Evolutionary conservation across 2,888 invertebrate genomes (phyloP), one percentile per base, ranked within the genome.

Genomic region (Herminia tarsipennalis): DNA sequence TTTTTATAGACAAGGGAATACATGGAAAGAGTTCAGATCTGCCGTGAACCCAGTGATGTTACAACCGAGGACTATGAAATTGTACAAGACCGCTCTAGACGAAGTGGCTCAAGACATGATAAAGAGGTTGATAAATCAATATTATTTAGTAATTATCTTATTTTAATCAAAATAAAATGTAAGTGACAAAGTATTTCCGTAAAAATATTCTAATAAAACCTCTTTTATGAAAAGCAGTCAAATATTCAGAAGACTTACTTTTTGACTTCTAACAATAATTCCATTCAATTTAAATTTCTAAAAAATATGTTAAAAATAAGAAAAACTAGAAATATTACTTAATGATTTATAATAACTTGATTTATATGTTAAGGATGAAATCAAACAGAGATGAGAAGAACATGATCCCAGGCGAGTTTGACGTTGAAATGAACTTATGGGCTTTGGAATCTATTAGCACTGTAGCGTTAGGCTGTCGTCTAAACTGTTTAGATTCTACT

Each of bases 1-100:
- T 2, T 13, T 28, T 28, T 66, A 0, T 75, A 96, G 96, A 2
- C 95, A 96, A 67, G 96, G 95, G 0, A 94, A 95, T 57, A 92
- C 93, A 35, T 97, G 96, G 97, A 94, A 94, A 77, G 87, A 93
- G 49, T 94, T 96, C 56, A 92, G 96, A 30, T 93, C 94, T 4
- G 94, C 94, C 56, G 95, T 96, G 0, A 96, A 96, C 71, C 94
- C 95, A 56, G 93, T 95, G 8, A 93, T 96, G 93, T 84, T 97
- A 66, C 94, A 95, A 70, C 94, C 96, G 0, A 93, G 94, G 64
- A 94, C 94, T 0, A 94, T 96, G 0, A 93, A 93, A 65, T 92
- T 94, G 61, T 96, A 95, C 70, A 83, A 93, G 1, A 82, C 87
- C 4, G 91, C 92, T 3, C 93, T 96, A 33, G 94, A 94, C 67